phyloP scores from a whole-genome alignment of 2,113 vertebrate species.

The Turnix velox region DNA sequence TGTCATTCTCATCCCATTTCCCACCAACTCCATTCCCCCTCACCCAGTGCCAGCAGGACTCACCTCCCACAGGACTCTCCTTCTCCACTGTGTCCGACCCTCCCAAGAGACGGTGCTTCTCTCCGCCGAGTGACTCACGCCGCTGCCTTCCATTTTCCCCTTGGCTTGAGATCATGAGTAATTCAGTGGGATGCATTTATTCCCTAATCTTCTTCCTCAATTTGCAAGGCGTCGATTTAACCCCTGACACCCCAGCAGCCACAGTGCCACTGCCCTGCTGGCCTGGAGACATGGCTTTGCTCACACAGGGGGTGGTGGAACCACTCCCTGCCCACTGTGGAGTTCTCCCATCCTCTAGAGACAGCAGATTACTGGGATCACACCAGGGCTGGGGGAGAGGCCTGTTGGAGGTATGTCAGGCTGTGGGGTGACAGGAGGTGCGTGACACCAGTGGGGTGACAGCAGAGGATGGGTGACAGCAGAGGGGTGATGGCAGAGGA shows the following conservation, averaged over 20 bases:
- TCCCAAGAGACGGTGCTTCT: not conserved
- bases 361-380: not conserved
- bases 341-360: rapidly evolving
- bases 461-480: not conserved
- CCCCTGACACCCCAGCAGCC: not conserved
- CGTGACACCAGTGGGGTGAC: not conserved
- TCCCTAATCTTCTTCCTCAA: constrained; percentile 45
- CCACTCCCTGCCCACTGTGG: rapidly evolving
- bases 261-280: rapidly evolving
- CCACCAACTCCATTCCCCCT: not conserved
- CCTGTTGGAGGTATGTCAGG: rapidly evolving
- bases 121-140: not conserved
- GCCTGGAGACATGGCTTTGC: rapidly evolving
- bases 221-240: not conserved
- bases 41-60: not conserved
- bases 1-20: rapidly evolving
- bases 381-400: not conserved
- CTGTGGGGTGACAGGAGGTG: not conserved
- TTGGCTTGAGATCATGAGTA: constrained; percentile 2
- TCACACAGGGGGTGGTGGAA: not conserved
- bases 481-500: not conserved
- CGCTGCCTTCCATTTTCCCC: not conserved
- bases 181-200: constrained; percentile 15
- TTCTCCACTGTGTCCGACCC: not conserved
- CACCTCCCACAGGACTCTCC: not conserved